These are phyloP conservation scores for Uropetala carovei DNA, from an alignment of 2,888 invertebrate species.

Conservation along the genomic window DNA sequence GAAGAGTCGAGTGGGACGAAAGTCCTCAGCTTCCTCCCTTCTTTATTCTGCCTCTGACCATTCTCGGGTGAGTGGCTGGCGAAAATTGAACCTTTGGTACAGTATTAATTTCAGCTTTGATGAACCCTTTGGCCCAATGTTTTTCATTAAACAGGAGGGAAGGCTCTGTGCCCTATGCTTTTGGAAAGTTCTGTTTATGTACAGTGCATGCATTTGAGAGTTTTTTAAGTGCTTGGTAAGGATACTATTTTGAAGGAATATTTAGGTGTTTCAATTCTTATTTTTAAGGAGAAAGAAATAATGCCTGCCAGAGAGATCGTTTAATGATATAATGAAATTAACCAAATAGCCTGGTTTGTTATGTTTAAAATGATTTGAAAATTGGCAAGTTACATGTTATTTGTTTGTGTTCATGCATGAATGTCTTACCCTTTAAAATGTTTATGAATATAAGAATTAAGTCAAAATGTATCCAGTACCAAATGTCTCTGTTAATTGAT, in stretches of 20 bases:
- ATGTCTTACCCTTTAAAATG: neutral
- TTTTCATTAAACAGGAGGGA: neutral
- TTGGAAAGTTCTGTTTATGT: neutral
- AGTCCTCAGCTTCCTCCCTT: constrained; percentile 74
- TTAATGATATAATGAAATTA: constrained; percentile 4
- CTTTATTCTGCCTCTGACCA: constrained; percentile 58
- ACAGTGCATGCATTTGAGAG: constrained; percentile 16
- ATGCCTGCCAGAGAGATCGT: constrained; percentile 1
- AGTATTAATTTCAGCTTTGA: neutral
- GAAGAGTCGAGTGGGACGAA: constrained; percentile 81
- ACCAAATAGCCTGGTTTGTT: neutral
- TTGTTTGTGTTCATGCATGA: neutral
- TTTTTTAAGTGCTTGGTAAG: neutral
- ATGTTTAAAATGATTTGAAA: neutral
- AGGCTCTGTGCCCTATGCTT: constrained; percentile 16
- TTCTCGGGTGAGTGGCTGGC: constrained; percentile 54
- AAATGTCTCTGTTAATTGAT: too few species aligned
- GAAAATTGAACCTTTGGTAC: neutral
- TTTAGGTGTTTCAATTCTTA: neutral
- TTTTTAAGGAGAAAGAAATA: neutral
- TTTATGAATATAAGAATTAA: too few species aligned
- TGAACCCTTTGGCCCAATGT: neutral
- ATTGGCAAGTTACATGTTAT: neutral
- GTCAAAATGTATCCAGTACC: too few species aligned
- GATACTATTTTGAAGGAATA: neutral